Conservation (phyloP, 2,113 vertebrate species). For the Heteronetta atricapilla region DNA sequence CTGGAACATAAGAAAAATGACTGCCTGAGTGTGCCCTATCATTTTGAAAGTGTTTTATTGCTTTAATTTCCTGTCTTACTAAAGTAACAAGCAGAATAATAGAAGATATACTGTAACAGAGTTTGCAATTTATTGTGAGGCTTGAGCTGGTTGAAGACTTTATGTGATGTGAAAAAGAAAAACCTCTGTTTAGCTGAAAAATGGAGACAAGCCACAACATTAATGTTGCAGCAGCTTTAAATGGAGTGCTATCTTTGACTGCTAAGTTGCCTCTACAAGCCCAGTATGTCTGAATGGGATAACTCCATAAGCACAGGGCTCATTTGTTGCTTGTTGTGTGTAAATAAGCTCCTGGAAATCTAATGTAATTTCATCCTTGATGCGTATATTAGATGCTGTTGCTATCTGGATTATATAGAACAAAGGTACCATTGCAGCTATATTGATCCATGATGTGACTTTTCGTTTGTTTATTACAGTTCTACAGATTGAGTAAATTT, state of each 20-base stretch:
- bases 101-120: constrained; percentile 79
- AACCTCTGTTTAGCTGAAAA: constrained; percentile 76
- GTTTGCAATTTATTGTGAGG: constrained; percentile 78
- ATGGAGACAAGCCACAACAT: constrained; percentile 60
- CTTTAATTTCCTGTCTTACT: constrained; percentile 87
- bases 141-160: constrained; percentile 73
- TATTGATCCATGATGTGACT: constrained; percentile 52
- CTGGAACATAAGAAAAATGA: constrained; percentile 80
- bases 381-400: not conserved
- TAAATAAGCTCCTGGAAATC: constrained; percentile 43
- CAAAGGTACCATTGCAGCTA: constrained; percentile 28
- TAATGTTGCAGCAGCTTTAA: constrained; percentile 65
- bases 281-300: constrained; percentile 48
- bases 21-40: constrained; percentile 75
- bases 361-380: constrained; percentile 37
- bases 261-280: constrained; percentile 41
- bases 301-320: constrained; percentile 19
- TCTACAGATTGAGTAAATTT: constrained; percentile 54
- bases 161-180: constrained; percentile 75
- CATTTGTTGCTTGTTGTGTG: not conserved
- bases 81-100: constrained; percentile 81
- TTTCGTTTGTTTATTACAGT: constrained; percentile 61
- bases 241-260: constrained; percentile 49
- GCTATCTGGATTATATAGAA: constrained; percentile 38
- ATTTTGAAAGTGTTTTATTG: constrained; percentile 83